These are phyloP conservation scores for Cranoglanis bouderius DNA, from an alignment of 2,113 vertebrate species.

Conservation along the genomic window DNA sequence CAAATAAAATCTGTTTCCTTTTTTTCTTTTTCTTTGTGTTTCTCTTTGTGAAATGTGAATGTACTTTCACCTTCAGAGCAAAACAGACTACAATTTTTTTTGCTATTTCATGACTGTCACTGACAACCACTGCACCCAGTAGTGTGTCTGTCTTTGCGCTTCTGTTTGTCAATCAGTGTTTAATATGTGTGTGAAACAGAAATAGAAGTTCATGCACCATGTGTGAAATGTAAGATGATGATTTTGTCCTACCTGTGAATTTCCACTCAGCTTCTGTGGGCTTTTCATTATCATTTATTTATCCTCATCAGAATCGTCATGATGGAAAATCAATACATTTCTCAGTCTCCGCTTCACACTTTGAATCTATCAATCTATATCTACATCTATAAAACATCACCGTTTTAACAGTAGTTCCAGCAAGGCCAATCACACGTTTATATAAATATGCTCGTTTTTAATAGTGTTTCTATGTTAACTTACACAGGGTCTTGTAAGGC, in stretches of 20 bases:
- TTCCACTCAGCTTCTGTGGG: not conserved
- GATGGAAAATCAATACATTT: constrained; percentile 17
- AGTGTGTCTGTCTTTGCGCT: not conserved
- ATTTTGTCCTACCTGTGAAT: constrained; percentile 16
- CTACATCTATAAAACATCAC: too few species aligned
- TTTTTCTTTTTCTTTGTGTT: not conserved
- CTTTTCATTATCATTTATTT: constrained; percentile 42
- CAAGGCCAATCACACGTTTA: not conserved
- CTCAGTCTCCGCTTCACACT: not conserved
- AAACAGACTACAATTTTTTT: constrained; percentile 23
- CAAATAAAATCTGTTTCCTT: constrained; percentile 18
- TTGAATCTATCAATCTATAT: not conserved
- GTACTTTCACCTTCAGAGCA: constrained; percentile 17
- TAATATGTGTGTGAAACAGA: constrained; percentile 9
- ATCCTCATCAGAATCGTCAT: constrained; percentile 23
- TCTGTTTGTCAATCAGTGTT: constrained; percentile 13
- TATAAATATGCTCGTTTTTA: not conserved
- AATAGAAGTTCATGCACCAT: not conserved
- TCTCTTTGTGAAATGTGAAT: not conserved
- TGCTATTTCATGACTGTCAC: constrained; percentile 19
- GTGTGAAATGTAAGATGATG: constrained; percentile 39
- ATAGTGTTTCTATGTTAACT: not conserved
- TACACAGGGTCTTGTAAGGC: not conserved
- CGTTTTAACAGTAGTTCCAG: not conserved
- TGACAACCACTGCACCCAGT: constrained; percentile 1